These are phyloP conservation scores for Burhinus oedicnemus DNA, from an alignment of 2,113 vertebrate species.

Conservation along the genomic window DNA sequence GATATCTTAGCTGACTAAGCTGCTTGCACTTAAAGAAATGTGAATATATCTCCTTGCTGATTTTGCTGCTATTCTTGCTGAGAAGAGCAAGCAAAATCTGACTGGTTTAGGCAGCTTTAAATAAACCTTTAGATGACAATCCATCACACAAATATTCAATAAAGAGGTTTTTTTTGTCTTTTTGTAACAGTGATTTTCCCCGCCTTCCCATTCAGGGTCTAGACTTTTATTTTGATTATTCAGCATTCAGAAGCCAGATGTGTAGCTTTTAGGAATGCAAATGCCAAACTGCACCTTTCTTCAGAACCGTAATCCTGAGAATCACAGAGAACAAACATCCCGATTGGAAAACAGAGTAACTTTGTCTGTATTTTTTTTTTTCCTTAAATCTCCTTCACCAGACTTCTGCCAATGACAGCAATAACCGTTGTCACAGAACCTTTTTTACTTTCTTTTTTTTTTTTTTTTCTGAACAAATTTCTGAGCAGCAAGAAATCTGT, in stretches of 20 bases:
- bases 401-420: background rate
- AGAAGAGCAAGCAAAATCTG: background rate
- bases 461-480: background rate
- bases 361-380: background rate
- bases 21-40: background rate
- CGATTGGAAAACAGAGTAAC: background rate
- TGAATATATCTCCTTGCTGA: background rate
- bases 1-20: background rate
- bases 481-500: background rate
- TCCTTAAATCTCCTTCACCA: background rate
- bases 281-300: background rate
- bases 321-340: background rate
- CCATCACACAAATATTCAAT: background rate
- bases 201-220: background rate
- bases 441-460: background rate
- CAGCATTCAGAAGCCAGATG: background rate
- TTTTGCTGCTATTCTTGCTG: background rate
- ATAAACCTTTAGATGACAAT: background rate
- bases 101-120: background rate
- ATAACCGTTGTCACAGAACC: background rate
- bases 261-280: background rate
- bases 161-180: background rate
- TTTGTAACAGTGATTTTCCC: background rate
- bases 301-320: background rate
- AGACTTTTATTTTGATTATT: background rate